Evolutionary conservation across 2,797 vertebrate genomes (phyloP), one percentile per base, ranked within the genome.

Genomic region (Helostoma temminkii): DNA sequence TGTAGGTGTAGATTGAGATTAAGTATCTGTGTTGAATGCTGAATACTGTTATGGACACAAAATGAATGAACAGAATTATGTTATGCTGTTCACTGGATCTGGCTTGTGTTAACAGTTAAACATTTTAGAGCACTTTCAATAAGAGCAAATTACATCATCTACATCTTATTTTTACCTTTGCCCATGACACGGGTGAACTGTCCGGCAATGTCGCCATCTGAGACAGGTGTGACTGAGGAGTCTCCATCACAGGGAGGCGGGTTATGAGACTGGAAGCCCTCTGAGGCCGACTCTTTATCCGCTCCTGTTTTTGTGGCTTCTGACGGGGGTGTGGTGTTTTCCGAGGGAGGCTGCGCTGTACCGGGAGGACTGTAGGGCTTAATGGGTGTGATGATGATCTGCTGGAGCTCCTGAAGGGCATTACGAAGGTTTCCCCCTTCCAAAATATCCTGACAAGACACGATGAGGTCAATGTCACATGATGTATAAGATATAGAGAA

Each of bases 131-230:
- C 19, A 11, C 8, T 39, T n/a, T 60, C 9, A 18, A 12, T 50
- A 10, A 21, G n/a, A 5, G 43, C 28, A 47, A 59, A 37, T 43
- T 15, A 30, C 12, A 37, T 15, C 11, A 37, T 37, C 5, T 6
- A 37, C 36, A 15, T 16, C 4, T 5, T 16, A 8, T 48, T 45
- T 93, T 81, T 74, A 98, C 97, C 97, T 96, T 98, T 98, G 71
- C 97, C 97, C 96, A 98, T 96, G 84, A 98, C 97, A 4, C 97
- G 95, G 34, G 97, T 98, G 91, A 98, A 97, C 92, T 98, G 97
- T 81, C 97, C 97, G 15, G 96, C 94, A 85, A 98, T 96, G 91
- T 98, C 97, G 39, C 97, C 96, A 3, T 98, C 97, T 2, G 95
- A 94, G 15, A 98, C 93, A 1, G 96, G 96, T 19, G 95, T 92